These are phyloP conservation scores for Magallana ariakensis DNA, from an alignment of 1,140 invertebrate species.

Conservation along the genomic window DNA sequence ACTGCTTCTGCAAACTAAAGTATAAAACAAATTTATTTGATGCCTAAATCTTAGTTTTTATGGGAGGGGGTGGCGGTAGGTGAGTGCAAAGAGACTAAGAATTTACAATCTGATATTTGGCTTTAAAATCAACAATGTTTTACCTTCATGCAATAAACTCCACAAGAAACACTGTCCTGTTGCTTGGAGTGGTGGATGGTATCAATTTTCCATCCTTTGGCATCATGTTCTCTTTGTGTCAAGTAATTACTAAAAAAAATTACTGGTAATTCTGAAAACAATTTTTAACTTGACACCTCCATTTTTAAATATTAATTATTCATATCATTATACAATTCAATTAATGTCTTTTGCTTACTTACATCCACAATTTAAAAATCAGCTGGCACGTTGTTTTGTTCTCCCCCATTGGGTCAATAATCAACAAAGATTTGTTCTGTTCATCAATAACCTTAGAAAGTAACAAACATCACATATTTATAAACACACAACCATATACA, in stretches of 20 bases:
- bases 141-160: too few species aligned
- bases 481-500: not conserved
- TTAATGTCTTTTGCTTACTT: not conserved
- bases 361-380: not conserved
- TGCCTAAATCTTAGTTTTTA: not conserved
- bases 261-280: not conserved
- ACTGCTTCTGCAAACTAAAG: not conserved
- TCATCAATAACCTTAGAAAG: slow-evolving; percentile 7
- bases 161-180: slow-evolving; percentile 27
- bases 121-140: too few species aligned
- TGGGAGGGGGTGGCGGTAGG: too few species aligned
- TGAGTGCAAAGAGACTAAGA: too few species aligned
- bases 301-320: not conserved
- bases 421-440: not conserved
- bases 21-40: not conserved
- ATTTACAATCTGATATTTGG: too few species aligned
- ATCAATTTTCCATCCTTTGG: not conserved
- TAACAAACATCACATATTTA: not conserved
- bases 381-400: slow-evolving; percentile 6
- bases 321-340: not conserved
- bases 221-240: not conserved
- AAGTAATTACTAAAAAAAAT: not conserved
- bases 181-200: slow-evolving; percentile 6
- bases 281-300: not conserved
- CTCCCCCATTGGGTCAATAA: not conserved